Evolutionary conservation across 2,888 invertebrate genomes (phyloP).

Genomic region (Agrenia bidenticulata): DNA sequence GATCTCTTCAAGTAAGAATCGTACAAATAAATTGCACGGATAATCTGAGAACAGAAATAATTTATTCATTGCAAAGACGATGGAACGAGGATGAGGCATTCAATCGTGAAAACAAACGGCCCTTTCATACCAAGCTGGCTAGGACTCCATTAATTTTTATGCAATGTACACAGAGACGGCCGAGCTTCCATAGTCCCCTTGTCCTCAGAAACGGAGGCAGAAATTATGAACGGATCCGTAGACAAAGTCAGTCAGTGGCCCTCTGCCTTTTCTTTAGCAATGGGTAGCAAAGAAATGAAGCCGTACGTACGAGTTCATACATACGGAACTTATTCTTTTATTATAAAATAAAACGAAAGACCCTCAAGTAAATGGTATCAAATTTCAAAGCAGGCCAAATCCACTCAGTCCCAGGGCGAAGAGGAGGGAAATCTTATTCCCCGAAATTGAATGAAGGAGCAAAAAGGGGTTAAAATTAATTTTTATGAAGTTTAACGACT

Average conservation of each 20-base stretch:
- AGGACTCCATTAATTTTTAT: slow-evolving; percentile 35
- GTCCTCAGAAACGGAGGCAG: neutral
- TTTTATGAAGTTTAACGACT: slow-evolving; percentile 40
- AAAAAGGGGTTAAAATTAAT: slow-evolving; percentile 28
- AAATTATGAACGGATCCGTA: slow-evolving; percentile 6
- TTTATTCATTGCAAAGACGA: slow-evolving; percentile 20
- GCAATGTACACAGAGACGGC: slow-evolving; percentile 5
- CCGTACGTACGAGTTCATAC: no score
- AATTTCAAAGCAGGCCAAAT: no score
- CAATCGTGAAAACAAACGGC: slow-evolving; percentile 42
- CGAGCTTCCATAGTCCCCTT: neutral
- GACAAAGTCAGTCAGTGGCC: neutral
- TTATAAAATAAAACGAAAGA: no score
- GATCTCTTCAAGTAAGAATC: no score
- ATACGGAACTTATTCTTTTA: no score
- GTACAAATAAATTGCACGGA: slow-evolving; percentile 1
- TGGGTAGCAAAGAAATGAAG: no score
- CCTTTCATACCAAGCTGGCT: slow-evolving; percentile 1
- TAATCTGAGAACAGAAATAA: slow-evolving; percentile 2
- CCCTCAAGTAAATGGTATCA: no score
- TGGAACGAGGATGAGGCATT: slow-evolving; percentile 28
- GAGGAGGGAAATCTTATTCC: slow-evolving; percentile 18
- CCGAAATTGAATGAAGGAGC: slow-evolving; percentile 22
- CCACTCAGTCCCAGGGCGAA: neutral
- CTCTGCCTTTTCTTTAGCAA: no score